phyloP scores from a whole-genome alignment of 2,888 invertebrate genomes.

The Blastobasis adustella region DNA sequence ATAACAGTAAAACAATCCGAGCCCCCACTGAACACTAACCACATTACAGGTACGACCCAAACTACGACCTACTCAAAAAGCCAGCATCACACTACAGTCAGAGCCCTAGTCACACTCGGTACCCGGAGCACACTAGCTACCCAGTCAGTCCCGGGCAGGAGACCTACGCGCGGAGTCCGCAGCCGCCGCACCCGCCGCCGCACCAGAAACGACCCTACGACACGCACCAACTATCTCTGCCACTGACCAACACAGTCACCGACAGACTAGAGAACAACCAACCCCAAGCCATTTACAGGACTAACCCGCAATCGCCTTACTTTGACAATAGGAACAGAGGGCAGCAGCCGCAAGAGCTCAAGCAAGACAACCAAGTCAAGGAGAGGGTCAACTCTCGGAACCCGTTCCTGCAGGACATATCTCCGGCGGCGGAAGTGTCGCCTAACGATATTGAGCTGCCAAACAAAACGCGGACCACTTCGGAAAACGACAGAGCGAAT shows the following conservation, averaged over 20 bases:
- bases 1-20: constrained; percentile 10
- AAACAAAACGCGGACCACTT: constrained; percentile 20
- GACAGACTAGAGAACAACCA: constrained; percentile 56
- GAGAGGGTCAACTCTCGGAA: constrained; percentile 49
- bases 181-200: constrained; percentile 52
- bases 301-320: constrained; percentile 68
- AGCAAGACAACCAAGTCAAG: constrained; percentile 42
- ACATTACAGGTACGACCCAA: constrained; percentile 70
- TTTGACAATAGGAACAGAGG: constrained; percentile 60
- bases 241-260: constrained; percentile 55
- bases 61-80: constrained; percentile 70
- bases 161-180: constrained; percentile 68
- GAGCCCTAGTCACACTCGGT: constrained; percentile 56
- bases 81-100: constrained; percentile 69
- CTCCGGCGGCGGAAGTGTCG: constrained; percentile 31
- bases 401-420: constrained; percentile 53
- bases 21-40: constrained; percentile 8
- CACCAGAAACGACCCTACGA: constrained; percentile 58
- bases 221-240: constrained; percentile 62
- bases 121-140: constrained; percentile 56
- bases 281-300: constrained; percentile 52
- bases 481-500: constrained; percentile 30
- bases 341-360: constrained; percentile 37
- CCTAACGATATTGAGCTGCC: constrained; percentile 31
- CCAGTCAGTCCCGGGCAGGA: constrained; percentile 58